A percentile compares a stretch with the other conserved stretches of the same genome.
Conservation (phyloP, 2,797 vertebrate species). For the Arnoldichthys spilopterus region DNA sequence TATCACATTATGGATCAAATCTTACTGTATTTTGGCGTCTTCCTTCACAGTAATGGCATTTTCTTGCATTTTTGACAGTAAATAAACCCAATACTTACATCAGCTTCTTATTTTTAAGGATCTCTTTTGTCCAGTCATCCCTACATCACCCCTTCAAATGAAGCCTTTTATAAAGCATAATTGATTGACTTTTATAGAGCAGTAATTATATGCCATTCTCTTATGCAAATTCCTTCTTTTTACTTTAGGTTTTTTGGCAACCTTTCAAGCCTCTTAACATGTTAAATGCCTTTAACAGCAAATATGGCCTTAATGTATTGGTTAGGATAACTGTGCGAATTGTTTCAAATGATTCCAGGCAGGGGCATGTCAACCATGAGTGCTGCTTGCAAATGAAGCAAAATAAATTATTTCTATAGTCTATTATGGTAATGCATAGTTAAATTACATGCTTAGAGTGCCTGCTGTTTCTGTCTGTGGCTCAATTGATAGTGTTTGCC, state of each 20-base stretch:
- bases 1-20: not conserved
- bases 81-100: not conserved
- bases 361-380: not conserved
- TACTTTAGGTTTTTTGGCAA: not conserved
- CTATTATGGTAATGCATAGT: slow-evolving; percentile 3
- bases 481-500: not conserved
- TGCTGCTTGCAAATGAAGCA: slow-evolving; percentile 1
- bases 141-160: not conserved
- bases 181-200: slow-evolving; percentile 3
- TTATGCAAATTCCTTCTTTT: not conserved
- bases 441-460: not conserved
- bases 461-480: not conserved
- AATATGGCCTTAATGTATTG: not conserved
- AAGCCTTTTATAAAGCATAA: slow-evolving; percentile 14
- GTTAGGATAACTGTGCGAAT: not conserved
- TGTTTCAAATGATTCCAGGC: not conserved
- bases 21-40: not conserved
- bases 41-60: not conserved
- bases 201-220: not conserved
- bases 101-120: not conserved
- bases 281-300: slow-evolving; percentile 1
- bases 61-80: slow-evolving; percentile 1
- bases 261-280: slow-evolving; percentile 6
- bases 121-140: not conserved
- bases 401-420: not conserved